A percentile compares a stretch with the other conserved stretches of the same genome.
Conservation (phyloP, 2,888 invertebrate species). For the Eupeodes luniger region DNA sequence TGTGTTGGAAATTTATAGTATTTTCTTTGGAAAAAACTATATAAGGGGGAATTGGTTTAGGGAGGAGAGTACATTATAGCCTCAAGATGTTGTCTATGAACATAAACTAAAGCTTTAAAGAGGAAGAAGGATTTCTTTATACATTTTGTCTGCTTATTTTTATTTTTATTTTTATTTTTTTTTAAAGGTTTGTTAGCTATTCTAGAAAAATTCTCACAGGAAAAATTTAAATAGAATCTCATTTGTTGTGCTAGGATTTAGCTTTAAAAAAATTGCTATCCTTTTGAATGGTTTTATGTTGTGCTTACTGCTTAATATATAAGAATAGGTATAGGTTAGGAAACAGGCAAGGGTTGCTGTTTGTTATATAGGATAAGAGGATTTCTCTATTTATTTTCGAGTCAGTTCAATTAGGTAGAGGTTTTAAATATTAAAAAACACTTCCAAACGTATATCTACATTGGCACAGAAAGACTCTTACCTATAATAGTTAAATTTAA, state of each 20-base stretch:
- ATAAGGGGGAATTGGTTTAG: background rate
- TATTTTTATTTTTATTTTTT: background rate
- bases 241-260: conserved; percentile 55
- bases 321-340: background rate
- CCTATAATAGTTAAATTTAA: conserved; percentile 11
- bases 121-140: conserved; percentile 10
- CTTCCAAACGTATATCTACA: background rate
- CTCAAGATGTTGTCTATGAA: conserved; percentile 41
- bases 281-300: conserved; percentile 8
- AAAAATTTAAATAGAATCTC: conserved; percentile 63
- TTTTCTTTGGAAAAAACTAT: conserved; percentile 52
- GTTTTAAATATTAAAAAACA: background rate
- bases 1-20: conserved; percentile 54
- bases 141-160: background rate
- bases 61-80: conserved; percentile 27
- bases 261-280: conserved; percentile 35
- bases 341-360: background rate
- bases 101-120: background rate
- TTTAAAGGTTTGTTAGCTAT: conserved; percentile 7
- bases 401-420: conserved; percentile 21
- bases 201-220: conserved; percentile 44
- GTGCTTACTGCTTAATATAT: background rate
- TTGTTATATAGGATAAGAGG: conserved; percentile 1
- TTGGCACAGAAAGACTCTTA: background rate
- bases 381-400: conserved; percentile 2